Evolutionary conservation across 1,140 invertebrate species (phyloP), one percentile per base, ranked within the genome.

Genomic region (Diachasma alloeum): DNA sequence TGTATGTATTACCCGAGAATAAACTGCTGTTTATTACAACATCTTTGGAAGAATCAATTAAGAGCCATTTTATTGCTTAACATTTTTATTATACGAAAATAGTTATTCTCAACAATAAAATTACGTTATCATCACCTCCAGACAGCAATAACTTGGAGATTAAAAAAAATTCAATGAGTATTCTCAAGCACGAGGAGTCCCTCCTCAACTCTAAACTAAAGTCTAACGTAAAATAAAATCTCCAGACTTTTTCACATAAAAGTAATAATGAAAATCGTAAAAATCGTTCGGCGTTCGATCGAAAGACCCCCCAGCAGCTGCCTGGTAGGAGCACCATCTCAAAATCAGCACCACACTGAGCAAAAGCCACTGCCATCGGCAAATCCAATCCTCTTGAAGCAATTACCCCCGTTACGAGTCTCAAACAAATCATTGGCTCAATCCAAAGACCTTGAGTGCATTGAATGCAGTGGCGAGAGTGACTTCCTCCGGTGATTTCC

Each of bases 401-500:
- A 63, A 31, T 26, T 63, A 11, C 24, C 5, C 24, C 59, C 1
- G 0, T 26, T 9, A 0, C 0, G 4, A 44, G 17, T 13, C 44
- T 56, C 31, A 13, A 22, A 15, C 26, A 26, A 36, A 88, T 90
- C 87, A 94, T 91, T 94, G 93, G 86, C 94, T 95, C 70, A 98
- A 90, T 26, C 96, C 96, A 89, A 98, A 99, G 15, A 98, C 87
- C 91, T 97, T 97, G 39, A 98, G 91, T 75, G 97, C 97, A 90
- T 97, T 98, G 84, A 97, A 97, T 68, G 97, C 96, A 10, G 97
- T 98, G 44, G 96, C 94, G 74, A 98, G 89, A 0, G 97, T 97
- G 17, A 98, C 95, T 87, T 98, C 96, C 88, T 97, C 96, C 0
- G 97, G 95, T 37, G 92, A 93, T 85, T 94, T 94, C 72, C 93